A percentile compares a stretch with the other conserved stretches of the same genome.
Conservation (phyloP, 2,113 vertebrate species). For the Willisornis vidua region DNA sequence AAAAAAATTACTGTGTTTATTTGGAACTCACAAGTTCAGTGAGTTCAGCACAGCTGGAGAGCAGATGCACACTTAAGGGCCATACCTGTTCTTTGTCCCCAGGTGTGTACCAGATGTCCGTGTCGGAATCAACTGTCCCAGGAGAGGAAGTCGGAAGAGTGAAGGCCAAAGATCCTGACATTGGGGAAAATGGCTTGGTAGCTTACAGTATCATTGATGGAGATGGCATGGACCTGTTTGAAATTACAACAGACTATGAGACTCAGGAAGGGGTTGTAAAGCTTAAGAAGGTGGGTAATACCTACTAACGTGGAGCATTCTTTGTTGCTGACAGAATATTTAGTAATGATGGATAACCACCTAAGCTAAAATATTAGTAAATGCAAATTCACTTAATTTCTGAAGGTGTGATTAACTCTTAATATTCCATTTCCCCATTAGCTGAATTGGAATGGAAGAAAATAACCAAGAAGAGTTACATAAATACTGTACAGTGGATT, state of each 20-base stretch:
- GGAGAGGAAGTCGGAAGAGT: conserved; percentile 94
- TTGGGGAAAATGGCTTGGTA: conserved; percentile 93
- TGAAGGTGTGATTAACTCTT: conserved; percentile 67
- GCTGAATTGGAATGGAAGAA: conserved; percentile 70
- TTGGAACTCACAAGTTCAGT: not conserved
- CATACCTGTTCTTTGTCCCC: not conserved
- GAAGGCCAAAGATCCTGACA: conserved; percentile 94
- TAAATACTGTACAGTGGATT: conserved; percentile 65
- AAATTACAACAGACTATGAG: conserved; percentile 91
- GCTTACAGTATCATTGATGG: conserved; percentile 91
- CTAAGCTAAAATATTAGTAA: conserved; percentile 38
- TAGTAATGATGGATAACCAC: conserved; percentile 22
- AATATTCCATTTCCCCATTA: conserved; percentile 71
- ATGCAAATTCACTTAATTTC: conserved; percentile 55
- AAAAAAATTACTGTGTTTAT: not conserved
- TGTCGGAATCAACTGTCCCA: conserved; percentile 88
- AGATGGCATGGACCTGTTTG: conserved; percentile 88
- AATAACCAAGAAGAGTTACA: conserved; percentile 59
- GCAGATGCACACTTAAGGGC: not conserved
- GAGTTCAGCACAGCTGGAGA: not conserved
- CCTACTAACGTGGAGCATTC: not conserved
- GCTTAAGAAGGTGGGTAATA: conserved; percentile 89
- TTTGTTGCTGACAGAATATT: not conserved
- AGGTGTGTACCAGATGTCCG: conserved; percentile 95
- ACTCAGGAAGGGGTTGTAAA: conserved; percentile 95